Percentiles rank a stretch among this genome's conserved stretches.
These are phyloP conservation scores for Dolomedes plantarius DNA, from an alignment of 2,888 invertebrate genomes.

Conservation along the genomic window DNA sequence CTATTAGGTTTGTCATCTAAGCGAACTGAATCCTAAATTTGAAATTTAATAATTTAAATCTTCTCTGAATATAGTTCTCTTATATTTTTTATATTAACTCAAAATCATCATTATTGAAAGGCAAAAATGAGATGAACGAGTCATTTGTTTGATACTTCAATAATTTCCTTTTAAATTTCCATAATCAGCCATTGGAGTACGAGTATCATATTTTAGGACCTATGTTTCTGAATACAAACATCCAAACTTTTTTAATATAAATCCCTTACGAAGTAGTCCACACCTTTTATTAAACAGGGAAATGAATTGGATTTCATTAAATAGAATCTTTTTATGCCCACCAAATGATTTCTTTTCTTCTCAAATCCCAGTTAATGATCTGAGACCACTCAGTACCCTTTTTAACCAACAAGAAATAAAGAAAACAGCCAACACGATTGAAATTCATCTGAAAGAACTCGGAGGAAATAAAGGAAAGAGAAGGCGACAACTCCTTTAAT, in stretches of 20 bases:
- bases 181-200: no score
- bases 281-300: neutral
- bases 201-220: neutral
- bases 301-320: slow-evolving; percentile 57
- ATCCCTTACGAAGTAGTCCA: neutral
- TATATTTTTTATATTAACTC: no score
- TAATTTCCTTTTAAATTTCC: no score
- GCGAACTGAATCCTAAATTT: no score
- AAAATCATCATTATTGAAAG: no score
- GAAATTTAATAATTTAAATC: no score
- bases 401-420: slow-evolving; percentile 56
- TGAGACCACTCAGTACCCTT: slow-evolving; percentile 13
- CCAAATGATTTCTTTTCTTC: slow-evolving; percentile 54
- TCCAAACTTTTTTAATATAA: neutral
- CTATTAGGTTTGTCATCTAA: no score
- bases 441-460: slow-evolving; percentile 25
- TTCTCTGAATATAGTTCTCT: no score
- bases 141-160: no score
- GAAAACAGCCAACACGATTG: slow-evolving; percentile 45
- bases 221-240: neutral
- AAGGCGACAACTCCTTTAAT: slow-evolving; percentile 51
- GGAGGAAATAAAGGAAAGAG: slow-evolving; percentile 58
- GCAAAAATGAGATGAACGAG: no score
- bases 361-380: slow-evolving; percentile 60
- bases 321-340: slow-evolving; percentile 41